A percentile compares a stretch with the other conserved stretches of the same genome.
Evolutionary conservation across 2,888 invertebrate genomes (phyloP).

Genomic region (Pilophorus perplexus): DNA sequence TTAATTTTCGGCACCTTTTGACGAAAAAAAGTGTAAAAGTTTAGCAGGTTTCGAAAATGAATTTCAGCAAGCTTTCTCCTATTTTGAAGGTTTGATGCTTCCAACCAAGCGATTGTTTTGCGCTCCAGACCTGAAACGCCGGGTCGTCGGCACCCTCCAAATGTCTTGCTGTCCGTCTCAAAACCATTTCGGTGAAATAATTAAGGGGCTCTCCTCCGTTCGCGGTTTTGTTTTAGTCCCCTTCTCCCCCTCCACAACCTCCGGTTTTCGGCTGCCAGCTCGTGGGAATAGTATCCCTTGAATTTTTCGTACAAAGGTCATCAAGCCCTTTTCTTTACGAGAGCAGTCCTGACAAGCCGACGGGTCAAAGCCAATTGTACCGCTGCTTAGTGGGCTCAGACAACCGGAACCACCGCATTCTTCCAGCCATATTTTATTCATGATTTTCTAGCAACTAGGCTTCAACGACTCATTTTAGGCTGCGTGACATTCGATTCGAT

Average conservation of each 20-base stretch:
- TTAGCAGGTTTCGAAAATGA: too few relatives aligned
- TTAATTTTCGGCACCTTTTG: too few relatives aligned
- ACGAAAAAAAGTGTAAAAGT: too few relatives aligned
- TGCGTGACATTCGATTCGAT: background rate
- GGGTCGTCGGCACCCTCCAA: too few relatives aligned
- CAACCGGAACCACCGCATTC: constrained; percentile 3
- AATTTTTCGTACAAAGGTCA: constrained; percentile 31
- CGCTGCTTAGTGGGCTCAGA: constrained; percentile 10
- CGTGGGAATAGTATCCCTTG: constrained; percentile 27
- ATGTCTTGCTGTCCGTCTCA: too few relatives aligned
- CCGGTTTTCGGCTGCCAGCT: background rate
- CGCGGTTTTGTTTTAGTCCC: too few relatives aligned
- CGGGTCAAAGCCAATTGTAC: background rate
- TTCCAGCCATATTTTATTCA: constrained; percentile 13
- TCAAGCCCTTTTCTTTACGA: background rate
- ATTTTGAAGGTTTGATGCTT: too few relatives aligned
- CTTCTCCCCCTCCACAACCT: too few relatives aligned
- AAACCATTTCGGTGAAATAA: constrained; percentile 29
- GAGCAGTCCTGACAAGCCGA: background rate
- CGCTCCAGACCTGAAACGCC: too few relatives aligned
- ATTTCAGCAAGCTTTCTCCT: too few relatives aligned
- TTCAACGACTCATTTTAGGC: background rate
- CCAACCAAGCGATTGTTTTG: too few relatives aligned
- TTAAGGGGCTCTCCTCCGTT: background rate
- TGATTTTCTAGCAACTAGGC: background rate